Evolutionary conservation across 2,888 invertebrate genomes (phyloP), one percentile per base, ranked within the genome.

Genomic region (Drosophila tripunctata): DNA sequence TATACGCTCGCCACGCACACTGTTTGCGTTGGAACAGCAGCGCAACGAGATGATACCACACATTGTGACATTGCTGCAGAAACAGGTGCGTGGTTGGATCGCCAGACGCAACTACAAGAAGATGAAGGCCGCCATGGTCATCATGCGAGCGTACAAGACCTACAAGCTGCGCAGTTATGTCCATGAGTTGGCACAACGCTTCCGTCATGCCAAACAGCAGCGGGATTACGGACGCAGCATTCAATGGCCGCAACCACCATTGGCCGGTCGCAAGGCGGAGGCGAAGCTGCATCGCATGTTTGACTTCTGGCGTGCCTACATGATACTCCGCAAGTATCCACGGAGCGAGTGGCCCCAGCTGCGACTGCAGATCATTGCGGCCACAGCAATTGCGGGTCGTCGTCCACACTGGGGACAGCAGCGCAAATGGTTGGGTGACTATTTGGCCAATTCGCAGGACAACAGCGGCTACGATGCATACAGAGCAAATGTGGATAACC

Each of bases 1-100:
- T 89, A 96, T 99, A 73, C 94, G 98, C 91, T 93, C 97, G 10
- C 99, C 99, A 0, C 95, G 94, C 81, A 99, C 98, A 0, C 92
- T 99, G 54, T 98, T 99, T 91, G 93, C 95, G 0, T 92, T 99
- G 82, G 99, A 99, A 91, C 95, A 94, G 90, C 94, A 95, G 41
- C 94, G 99, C 78, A 96, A 96, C 50, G 95, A 95, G 75, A 94
- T 96, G 89, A 95, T 99, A 68, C 98, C 98, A 0, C 95, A 96
- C 61, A 97, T 99, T 76, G 97, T 98, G 54, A 94, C 96, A 24
- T 93, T 98, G 88, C 93, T 99, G 75, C 99, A 99, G 93, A 99
- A 99, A 92, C 96, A 97, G 91, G 98, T 98, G 94, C 94, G 99
- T 78, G 99, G 97, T 19, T 92, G 94, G 64, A 88, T 96, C 19